Evolutionary conservation across 2,113 vertebrate species (phyloP).

Genomic region (Centropus bengalensis): DNA sequence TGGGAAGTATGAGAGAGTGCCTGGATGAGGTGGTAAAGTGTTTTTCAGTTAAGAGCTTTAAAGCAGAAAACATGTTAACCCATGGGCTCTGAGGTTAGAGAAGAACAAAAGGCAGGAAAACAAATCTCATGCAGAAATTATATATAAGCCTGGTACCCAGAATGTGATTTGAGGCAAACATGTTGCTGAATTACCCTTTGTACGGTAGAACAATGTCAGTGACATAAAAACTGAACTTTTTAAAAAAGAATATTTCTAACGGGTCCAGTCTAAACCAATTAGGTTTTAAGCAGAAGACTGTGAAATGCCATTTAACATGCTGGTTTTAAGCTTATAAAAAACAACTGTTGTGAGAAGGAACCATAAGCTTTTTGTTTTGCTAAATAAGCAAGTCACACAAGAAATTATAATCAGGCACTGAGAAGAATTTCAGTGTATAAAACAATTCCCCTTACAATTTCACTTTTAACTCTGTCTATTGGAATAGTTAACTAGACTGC

Average conservation of each 20-base stretch:
- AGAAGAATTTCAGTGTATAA: not conserved
- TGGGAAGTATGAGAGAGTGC: not conserved
- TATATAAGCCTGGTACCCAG: not conserved
- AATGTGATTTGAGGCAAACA: conserved; percentile 16
- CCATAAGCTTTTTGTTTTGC: not conserved
- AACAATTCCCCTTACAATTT: not conserved
- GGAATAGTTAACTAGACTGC: not conserved
- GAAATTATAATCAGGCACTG: not conserved
- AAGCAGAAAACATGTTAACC: conserved; percentile 47
- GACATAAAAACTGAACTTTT: not conserved
- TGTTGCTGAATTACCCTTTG: not conserved
- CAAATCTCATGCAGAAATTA: not conserved
- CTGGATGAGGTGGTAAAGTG: conserved; percentile 22
- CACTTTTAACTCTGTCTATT: not conserved
- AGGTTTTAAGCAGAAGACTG: not conserved
- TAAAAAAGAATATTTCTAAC: not conserved
- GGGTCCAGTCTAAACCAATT: conserved; percentile 8
- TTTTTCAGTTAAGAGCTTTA: conserved; percentile 34
- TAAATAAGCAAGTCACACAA: not conserved
- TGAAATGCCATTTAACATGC: conserved; percentile 18
- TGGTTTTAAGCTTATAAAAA: not conserved
- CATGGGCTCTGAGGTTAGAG: not conserved
- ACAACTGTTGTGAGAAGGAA: not conserved
- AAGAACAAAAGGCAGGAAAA: not conserved
- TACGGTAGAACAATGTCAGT: not conserved